Conservation (phyloP, 2,888 invertebrate species). For the Drosophila phalerata region DNA sequence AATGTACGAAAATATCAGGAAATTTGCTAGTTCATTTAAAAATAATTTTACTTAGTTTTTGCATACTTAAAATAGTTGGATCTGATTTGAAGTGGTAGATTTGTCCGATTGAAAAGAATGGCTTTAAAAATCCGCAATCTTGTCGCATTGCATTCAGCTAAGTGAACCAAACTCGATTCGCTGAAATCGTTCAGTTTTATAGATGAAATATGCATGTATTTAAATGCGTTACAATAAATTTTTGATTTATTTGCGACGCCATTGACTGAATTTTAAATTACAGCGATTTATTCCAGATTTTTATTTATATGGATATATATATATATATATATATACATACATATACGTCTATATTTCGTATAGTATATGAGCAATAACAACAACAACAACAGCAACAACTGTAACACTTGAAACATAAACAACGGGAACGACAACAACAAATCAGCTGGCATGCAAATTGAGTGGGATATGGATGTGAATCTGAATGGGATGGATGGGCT, state of each 20-base stretch:
- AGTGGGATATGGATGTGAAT: constrained; percentile 47
- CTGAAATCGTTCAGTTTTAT: constrained; percentile 29
- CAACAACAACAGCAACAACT: constrained; percentile 28
- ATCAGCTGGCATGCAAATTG: constrained; percentile 68
- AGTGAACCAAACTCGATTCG: constrained; percentile 19
- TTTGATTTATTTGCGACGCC: constrained; percentile 78
- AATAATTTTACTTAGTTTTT: too few species aligned
- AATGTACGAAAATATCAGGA: too few species aligned
- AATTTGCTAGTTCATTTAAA: too few species aligned
- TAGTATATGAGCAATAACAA: background rate
- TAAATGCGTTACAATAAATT: constrained; percentile 78
- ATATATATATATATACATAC: background rate
- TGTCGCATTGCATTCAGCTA: constrained; percentile 31
- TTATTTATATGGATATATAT: constrained; percentile 24
- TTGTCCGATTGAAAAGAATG: constrained; percentile 1
- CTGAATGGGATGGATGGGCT: constrained; percentile 22
- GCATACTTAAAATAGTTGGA: too few species aligned
- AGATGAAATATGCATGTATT: constrained; percentile 73
- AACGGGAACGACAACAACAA: constrained; percentile 27
- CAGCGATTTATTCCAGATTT: constrained; percentile 74
- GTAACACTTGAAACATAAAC: constrained; percentile 16
- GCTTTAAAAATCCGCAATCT: constrained; percentile 21
- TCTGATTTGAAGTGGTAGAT: background rate
- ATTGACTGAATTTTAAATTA: constrained; percentile 77
- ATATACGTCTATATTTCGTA: background rate